phyloP scores from a whole-genome alignment of 2,888 invertebrate genomes.

The Drosophila borborema region DNA sequence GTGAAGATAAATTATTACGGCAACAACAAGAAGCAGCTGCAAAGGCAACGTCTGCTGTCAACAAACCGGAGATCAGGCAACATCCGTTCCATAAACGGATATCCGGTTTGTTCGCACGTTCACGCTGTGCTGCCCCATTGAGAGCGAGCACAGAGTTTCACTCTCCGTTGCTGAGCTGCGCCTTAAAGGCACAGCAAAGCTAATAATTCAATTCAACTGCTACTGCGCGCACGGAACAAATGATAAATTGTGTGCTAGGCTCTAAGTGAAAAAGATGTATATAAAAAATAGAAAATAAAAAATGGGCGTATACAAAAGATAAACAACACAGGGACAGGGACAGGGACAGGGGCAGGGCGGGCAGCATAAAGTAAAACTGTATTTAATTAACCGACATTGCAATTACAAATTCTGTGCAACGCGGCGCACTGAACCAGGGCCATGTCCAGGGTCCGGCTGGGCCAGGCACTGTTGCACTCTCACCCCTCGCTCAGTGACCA shows the following conservation, averaged over 20 bases:
- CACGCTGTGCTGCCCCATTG: conserved; percentile 55
- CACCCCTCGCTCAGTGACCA: conserved; percentile 8
- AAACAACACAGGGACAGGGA: conserved; percentile 54
- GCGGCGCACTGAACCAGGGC: conserved; percentile 52
- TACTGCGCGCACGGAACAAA: conserved; percentile 19
- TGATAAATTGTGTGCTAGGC: conserved; percentile 61
- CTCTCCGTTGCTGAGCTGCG: conserved; percentile 15
- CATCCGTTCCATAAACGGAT: conserved; percentile 75
- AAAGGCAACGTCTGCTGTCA: conserved; percentile 54
- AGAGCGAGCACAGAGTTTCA: conserved; percentile 31
- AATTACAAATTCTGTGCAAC: conserved; percentile 83
- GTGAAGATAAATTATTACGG: conserved; percentile 71
- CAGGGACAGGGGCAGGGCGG: conserved; percentile 4
- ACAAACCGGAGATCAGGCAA: conserved; percentile 75
- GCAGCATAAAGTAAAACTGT: conserved; percentile 79
- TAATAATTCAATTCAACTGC: conserved; percentile 37
- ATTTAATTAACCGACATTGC: conserved; percentile 84
- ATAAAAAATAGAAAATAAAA: conserved; percentile 18
- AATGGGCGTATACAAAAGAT: conserved; percentile 60
- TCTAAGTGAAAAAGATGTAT: conserved; percentile 64
- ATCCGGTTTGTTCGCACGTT: conserved; percentile 78
- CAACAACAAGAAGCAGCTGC: conserved; percentile 9
- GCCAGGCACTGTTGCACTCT: conserved; percentile 3
- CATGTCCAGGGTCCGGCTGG: conserved; percentile 39
- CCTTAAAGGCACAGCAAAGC: conserved; percentile 9